Evolutionary conservation across 2,888 invertebrate species (phyloP), one percentile per base, ranked within the genome.

Genomic region (Hypselothyrea guttata): DNA sequence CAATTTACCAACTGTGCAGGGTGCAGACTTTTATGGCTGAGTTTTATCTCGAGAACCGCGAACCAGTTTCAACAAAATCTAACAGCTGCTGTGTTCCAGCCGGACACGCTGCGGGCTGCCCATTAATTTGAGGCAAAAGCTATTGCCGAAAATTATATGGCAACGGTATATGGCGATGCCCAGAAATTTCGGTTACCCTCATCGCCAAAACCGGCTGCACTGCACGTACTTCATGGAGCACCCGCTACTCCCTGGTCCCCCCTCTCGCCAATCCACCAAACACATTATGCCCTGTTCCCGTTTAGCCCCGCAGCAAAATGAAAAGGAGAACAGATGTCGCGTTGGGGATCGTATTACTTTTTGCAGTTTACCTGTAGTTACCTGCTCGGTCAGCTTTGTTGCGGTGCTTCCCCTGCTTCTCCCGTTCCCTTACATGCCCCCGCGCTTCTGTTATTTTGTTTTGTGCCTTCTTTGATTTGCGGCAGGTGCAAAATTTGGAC

Each of bases 131-230:
- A 42, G 38, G 40, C 18, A 33, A 74, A 65, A 68, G 78, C 77
- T 81, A 82, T 75, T 82, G 73, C 75, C 60, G 62, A 71, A 78
- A 79, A 79, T 82, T 79, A 79, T 78, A 79, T 62, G 67, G 75
- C 82, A 82, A 78, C 78, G 81, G 77, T 67, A 81, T 71, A 64
- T 27, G 47, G 53, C 35, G 47, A 54, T 57, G 71, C 57, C 65
- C 53, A 70, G 71, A 75, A 76, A 77, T 77, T 77, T 77, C 77
- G 76, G 77, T 77, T 81, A 81, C 76, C 76, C 74, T 74, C 68
- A 55, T 60, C 70, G 52, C 34, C 34, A 12, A 52, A 68, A 71
- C 60, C 72, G 59, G 68, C 64, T 70, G 28, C 35, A 16, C n/a
- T n/a, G 47, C 18, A 27, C 53, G 38, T 12, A 45, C 52, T n/a